Evolutionary conservation across 1,140 invertebrate genomes (phyloP), one percentile per base, ranked within the genome.

Genomic region (Stratiolaelaps scimitus): DNA sequence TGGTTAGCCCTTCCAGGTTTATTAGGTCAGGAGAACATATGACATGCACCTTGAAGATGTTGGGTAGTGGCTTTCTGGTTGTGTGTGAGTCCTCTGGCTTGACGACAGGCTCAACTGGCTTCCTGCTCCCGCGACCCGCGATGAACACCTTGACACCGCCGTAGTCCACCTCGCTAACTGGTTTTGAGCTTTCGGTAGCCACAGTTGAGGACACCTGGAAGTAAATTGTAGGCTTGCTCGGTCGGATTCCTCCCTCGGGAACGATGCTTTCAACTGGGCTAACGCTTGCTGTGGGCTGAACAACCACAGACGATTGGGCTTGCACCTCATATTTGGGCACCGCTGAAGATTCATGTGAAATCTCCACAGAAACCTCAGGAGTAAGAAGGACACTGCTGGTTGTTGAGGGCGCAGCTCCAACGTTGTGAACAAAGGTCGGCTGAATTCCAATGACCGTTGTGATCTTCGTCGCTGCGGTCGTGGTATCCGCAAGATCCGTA

Each of bases 81-180:
- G 26, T 60, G 13, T 60, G 53, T 23, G 53, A 26, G 23, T 34
- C 23, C 53, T 60, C 53, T 26, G 53, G 15, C 20, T 60, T 60
- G 53, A 60, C 26, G 23, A 60, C 53, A 23, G 53, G 53, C 26
- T 60, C 53, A 26, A 60, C 53, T 5, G 53, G 53, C 26, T 60
- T 60, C 26, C 53, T 60, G 53, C 34, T 60, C 15, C 53, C 53
- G 23, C 53, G 53, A 26, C 53, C 53, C 15, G 53, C 53, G 23
- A 60, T 60, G 53, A 60, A 60, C 26, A 60, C 53, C 23, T 60
- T 60, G 53, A 60, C 53, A 5, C 53, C 53, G 5, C 53, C 53
- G 1, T 60, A 60, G 10, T 60, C 53, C 15, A 60, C 53, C 23
- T 60, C 53, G 15, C 34, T 60, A 34, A 34, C 53, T 17, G 53